phyloP scores from a whole-genome alignment of 2,888 invertebrate species.

The Isoperla grammatica region DNA sequence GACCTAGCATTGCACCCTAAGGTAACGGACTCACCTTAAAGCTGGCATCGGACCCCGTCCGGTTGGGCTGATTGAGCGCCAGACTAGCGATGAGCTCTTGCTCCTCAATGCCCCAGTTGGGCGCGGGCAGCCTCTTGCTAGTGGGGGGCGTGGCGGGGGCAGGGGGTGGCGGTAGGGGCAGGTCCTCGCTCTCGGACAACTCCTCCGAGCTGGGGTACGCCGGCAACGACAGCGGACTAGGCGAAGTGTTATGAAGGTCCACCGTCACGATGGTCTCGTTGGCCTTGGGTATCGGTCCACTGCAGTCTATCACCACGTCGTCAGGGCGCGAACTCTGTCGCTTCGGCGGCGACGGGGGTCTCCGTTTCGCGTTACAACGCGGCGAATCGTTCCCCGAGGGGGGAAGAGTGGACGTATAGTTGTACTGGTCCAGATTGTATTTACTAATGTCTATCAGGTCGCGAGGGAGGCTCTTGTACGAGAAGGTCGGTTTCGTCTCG shows the following conservation, averaged over 20 bases:
- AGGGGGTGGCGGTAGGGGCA: constrained; percentile 58
- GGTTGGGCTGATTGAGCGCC: constrained; percentile 40
- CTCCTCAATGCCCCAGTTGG: constrained; percentile 36
- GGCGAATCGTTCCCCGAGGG: constrained; percentile 1
- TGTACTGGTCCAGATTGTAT: constrained; percentile 43
- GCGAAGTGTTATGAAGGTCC: constrained; percentile 40
- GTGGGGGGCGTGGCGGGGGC: constrained; percentile 59
- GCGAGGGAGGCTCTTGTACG: constrained; percentile 50
- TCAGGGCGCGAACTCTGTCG: constrained; percentile 52
- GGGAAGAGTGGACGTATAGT: constrained; percentile 8
- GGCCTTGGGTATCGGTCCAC: constrained; percentile 39
- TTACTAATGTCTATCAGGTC: constrained; percentile 47
- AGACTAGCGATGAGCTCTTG: constrained; percentile 43
- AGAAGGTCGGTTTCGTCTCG: constrained; percentile 36
- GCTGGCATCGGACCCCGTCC: constrained; percentile 76
- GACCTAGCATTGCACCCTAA: no score
- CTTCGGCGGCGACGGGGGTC: constrained; percentile 77
- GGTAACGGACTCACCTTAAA: constrained; percentile 72
- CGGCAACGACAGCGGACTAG: constrained; percentile 55
- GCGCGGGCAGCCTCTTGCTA: constrained; percentile 18
- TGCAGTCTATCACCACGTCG: constrained; percentile 44
- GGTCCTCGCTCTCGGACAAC: constrained; percentile 50
- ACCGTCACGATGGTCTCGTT: constrained; percentile 33
- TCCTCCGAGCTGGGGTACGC: constrained; percentile 62
- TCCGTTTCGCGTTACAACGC: constrained; percentile 50